Evolutionary conservation across 2,888 invertebrate genomes (phyloP).

Genomic region (Mimas tiliae): DNA sequence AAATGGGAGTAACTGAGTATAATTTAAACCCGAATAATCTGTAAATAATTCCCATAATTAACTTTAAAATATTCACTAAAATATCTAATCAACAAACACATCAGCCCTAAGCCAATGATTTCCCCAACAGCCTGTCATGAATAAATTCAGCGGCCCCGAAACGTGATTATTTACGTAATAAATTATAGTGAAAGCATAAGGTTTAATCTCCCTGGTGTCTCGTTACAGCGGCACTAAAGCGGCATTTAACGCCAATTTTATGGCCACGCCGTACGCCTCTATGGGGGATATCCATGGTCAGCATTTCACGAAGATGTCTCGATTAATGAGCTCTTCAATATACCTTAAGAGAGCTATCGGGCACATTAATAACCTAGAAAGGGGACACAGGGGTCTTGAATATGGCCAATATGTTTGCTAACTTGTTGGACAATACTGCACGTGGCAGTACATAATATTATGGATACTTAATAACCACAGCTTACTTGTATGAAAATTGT

Average conservation of each 20-base stretch:
- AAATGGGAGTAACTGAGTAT: too few species aligned
- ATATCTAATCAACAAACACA: background rate
- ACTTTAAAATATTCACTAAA: too few species aligned
- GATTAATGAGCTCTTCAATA: constrained; percentile 74
- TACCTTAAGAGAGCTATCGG: constrained; percentile 61
- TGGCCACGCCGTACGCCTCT: constrained; percentile 55
- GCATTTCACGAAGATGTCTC: constrained; percentile 68
- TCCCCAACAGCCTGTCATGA: background rate
- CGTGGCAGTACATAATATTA: background rate
- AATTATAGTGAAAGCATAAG: constrained; percentile 40
- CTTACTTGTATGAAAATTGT: too few species aligned
- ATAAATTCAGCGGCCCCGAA: constrained; percentile 14
- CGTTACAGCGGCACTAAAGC: constrained; percentile 47
- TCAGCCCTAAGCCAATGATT: background rate
- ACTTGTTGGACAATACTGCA: background rate
- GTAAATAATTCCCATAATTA: too few species aligned
- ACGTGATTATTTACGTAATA: constrained; percentile 32
- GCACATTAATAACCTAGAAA: constrained; percentile 55
- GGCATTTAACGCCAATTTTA: constrained; percentile 50
- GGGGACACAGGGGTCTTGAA: constrained; percentile 38
- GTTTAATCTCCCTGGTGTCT: constrained; percentile 39
- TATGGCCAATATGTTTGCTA: constrained; percentile 30
- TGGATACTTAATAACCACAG: background rate
- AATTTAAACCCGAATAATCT: too few species aligned
- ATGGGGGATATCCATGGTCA: constrained; percentile 58